phyloP scores from a whole-genome alignment of 1,140 invertebrate genomes.

The Dysdera silvatica region DNA sequence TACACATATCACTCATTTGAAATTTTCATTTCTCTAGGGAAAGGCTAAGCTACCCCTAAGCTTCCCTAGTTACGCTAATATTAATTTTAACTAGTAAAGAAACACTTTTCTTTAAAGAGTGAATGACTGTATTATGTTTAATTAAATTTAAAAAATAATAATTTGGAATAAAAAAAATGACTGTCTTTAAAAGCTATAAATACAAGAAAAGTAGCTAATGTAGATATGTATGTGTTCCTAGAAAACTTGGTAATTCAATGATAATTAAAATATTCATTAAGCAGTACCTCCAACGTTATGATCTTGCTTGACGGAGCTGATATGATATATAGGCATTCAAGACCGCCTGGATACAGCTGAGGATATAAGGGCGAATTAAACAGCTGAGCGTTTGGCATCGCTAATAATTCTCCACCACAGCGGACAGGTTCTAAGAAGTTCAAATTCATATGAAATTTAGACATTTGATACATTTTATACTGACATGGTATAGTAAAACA shows the following conservation, averaged over 20 bases:
- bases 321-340: constrained; percentile 91
- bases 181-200: too few relatives aligned
- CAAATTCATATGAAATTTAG: neutral
- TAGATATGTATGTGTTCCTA: too few relatives aligned
- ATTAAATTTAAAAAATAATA: too few relatives aligned
- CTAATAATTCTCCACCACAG: constrained; percentile 30
- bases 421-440: constrained; percentile 24
- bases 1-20: too few relatives aligned
- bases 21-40: too few relatives aligned
- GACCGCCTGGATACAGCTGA: constrained; percentile 79
- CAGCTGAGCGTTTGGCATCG: constrained; percentile 30
- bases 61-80: too few relatives aligned
- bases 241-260: neutral
- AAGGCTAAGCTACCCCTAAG: too few relatives aligned
- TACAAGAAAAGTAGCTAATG: too few relatives aligned
- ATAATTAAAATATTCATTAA: neutral
- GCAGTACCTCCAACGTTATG: constrained; percentile 62
- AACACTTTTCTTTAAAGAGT: neutral
- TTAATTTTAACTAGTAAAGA: too few relatives aligned
- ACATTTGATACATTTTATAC: neutral
- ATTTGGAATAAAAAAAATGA: too few relatives aligned
- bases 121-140: too few relatives aligned
- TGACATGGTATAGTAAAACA: neutral
- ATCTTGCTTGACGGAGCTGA: constrained; percentile 78
- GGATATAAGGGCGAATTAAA: constrained; percentile 85